Conservation (phyloP, 30 jellyfish, hydroid and myxozoan genomes). For the Sanderia malayensis region DNA sequence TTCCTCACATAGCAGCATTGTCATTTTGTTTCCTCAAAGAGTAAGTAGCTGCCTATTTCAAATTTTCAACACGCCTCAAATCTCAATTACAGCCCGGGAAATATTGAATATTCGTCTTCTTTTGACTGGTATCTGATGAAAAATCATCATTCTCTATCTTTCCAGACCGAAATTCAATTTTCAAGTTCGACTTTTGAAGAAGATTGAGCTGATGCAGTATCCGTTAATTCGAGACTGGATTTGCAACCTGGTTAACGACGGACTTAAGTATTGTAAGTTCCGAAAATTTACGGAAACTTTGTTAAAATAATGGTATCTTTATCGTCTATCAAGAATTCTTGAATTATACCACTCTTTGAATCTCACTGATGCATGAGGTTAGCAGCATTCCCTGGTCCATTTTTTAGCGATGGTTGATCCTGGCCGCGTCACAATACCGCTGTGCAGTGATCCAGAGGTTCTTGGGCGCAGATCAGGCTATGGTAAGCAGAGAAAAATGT, state of each 20-base stretch:
- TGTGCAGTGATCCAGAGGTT: conserved; percentile 95
- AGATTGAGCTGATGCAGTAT: conserved; percentile 87
- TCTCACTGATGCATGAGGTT: too few relatives aligned
- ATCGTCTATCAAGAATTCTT: too few relatives aligned
- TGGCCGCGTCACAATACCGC: conserved; percentile 93
- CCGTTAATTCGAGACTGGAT: conserved; percentile 94
- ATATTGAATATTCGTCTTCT: too few relatives aligned
- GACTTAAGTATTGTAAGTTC: conserved; percentile 75
- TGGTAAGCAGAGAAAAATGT: conserved; percentile 55
- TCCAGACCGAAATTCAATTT: conserved; percentile 89
- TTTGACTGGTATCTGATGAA: too few relatives aligned
- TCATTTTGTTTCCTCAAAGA: conserved; percentile 77
- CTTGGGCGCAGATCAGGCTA: conserved; percentile 94
- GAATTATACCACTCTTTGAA: too few relatives aligned
- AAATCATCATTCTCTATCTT: not conserved
- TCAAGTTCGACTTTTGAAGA: conserved; percentile 71
- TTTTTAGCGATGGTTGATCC: conserved; percentile 93
- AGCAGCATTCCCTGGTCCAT: not conserved
- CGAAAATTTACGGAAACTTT: too few relatives aligned
- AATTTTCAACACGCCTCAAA: too few relatives aligned
- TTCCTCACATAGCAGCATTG: conserved; percentile 95
- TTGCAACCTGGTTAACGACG: conserved; percentile 83
- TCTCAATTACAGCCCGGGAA: too few relatives aligned
- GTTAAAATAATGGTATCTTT: too few relatives aligned
- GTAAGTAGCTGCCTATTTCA: too few relatives aligned